Evolutionary conservation across 2,797 vertebrate genomes (phyloP).

Genomic region (Natrix natrix): DNA sequence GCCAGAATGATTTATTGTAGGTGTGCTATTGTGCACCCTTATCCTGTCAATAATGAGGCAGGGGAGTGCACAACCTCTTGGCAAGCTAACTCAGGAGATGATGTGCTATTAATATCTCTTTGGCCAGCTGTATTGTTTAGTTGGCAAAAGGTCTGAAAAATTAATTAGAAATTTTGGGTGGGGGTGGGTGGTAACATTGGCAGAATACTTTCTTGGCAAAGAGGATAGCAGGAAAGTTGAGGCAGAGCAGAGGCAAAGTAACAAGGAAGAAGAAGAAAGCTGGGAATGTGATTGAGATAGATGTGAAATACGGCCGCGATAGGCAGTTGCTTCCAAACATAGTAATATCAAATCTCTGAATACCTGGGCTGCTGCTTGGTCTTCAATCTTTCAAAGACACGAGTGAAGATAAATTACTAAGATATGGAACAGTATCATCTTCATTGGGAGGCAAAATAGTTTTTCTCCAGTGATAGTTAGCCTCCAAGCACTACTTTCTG

Average conservation of each 20-base stretch:
- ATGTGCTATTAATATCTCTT: conserved; percentile 41
- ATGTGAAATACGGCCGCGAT: neutral
- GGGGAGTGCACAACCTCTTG: conserved; percentile 12
- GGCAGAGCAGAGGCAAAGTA: conserved; percentile 20
- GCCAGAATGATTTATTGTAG: conserved; percentile 49
- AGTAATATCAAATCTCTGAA: conserved; percentile 37
- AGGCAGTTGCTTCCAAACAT: conserved; percentile 42
- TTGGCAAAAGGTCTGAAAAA: conserved; percentile 27
- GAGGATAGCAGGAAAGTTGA: conserved; percentile 22
- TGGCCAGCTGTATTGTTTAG: conserved; percentile 29
- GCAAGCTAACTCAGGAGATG: conserved; percentile 42
- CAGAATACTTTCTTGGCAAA: conserved; percentile 19
- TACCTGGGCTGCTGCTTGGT: conserved; percentile 38
- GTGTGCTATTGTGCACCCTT: conserved; percentile 18
- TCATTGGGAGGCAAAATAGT: neutral
- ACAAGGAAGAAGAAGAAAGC: neutral
- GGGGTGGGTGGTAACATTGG: conserved; percentile 16
- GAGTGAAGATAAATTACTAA: conserved; percentile 6
- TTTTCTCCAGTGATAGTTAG: neutral
- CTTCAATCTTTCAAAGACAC: conserved; percentile 32
- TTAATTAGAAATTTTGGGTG: conserved; percentile 34
- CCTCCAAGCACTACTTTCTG: neutral
- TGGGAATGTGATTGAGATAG: neutral
- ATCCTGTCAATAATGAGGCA: neutral
- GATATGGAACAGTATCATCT: conserved; percentile 12